Base-by-base conservation (phyloP, 2,113 vertebrate species). In the Stigmatopora nigra region DNA sequence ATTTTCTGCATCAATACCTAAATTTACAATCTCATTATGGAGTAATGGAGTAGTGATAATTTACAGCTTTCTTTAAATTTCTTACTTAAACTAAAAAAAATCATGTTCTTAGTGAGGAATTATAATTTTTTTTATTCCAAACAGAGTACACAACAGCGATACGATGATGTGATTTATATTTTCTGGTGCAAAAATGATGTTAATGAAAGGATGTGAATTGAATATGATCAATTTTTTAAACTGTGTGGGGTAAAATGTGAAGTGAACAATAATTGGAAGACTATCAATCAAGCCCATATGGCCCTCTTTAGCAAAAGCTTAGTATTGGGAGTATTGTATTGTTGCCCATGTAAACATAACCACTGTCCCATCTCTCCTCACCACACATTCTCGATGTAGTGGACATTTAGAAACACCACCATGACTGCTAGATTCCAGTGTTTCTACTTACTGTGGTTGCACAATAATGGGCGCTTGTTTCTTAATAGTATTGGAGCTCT, bases 391-490 rank as follows among this genome's bases (percentile, higher is more conserved):
- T 9, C 12, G 2, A 7, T 12, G 15, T 38, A 17, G 51, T 81
- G 71, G 65, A 78, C 78, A 67, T 64, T 79, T 72, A 63, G 72
- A 77, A 67, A 47, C 65, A 57, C 41, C 61, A 72, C 72, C 74
- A 73, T 78, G 63, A 61, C 20, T 1, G 69, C 80, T 74, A 79
- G 69, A 76, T 71, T 25, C 72, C 64, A 25, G 57, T 68, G 76
- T 73, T 69, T 63, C 76, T 60, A 65, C 70, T 71, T 56, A 61
- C 66, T 69, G 62, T 65, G 67, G 75, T 76, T 87, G 80, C 81
- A 79, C 84, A 76, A 41, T 7, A 77, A 76, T 36, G 70, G 76
- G 75, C 78, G 82, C 77, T 82, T 73, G 64, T 78, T 84, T 80
- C 73, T 71, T 67, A 60, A 63, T 12, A 16, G 48, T 61, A 60